These are phyloP conservation scores for Scopus umbretta DNA, from an alignment of 2,113 vertebrate genomes.

Conservation along the genomic window DNA sequence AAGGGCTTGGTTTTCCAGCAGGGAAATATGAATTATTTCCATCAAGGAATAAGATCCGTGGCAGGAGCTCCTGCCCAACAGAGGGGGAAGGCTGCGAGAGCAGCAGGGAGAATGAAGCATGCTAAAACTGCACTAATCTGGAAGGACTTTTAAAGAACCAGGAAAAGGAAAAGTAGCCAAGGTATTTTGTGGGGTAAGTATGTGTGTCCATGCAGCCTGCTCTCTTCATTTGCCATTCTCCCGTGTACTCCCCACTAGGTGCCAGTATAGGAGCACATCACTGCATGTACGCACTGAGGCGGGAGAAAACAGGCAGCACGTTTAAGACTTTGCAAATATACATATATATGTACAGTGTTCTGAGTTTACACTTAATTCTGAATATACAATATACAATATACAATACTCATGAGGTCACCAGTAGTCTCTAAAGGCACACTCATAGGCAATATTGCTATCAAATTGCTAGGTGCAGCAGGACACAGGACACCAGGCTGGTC, in stretches of 20 bases:
- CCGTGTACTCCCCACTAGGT: conserved; percentile 60
- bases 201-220: background rate
- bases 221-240: background rate
- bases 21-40: no score
- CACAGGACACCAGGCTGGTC: background rate
- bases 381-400: background rate
- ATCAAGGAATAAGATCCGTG: background rate
- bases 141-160: background rate
- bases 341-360: background rate
- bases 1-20: background rate
- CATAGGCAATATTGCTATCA: no score
- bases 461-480: background rate
- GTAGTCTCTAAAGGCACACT: background rate
- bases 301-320: background rate
- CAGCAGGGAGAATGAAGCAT: fast-evolving
- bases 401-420: background rate
- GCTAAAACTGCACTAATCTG: background rate
- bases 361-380: background rate
- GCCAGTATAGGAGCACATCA: conserved; percentile 57
- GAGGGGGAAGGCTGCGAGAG: background rate
- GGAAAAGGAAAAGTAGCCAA: background rate
- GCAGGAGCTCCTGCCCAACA: background rate
- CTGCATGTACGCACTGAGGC: fast-evolving
- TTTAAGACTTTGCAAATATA: background rate
- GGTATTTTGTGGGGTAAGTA: fast-evolving